Evolutionary conservation across 1,140 invertebrate genomes (phyloP).

Genomic region (Drosophila neocordata): DNA sequence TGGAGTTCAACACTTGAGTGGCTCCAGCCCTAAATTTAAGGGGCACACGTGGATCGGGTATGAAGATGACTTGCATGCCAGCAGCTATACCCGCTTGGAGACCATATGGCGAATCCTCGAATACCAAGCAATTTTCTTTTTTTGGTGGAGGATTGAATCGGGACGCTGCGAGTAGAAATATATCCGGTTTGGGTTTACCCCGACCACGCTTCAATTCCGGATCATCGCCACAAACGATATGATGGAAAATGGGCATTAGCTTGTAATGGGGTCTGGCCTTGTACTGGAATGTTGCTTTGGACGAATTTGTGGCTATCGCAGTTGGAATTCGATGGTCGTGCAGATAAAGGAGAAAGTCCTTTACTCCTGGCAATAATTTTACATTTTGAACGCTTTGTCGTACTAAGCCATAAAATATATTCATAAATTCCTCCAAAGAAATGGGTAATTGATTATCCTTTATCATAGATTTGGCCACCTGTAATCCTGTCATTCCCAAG

Average conservation of each 20-base stretch:
- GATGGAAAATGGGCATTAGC: conserved; percentile 89
- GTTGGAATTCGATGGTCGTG: conserved; percentile 90
- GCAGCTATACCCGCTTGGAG: conserved; percentile 90
- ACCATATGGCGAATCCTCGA: conserved; percentile 96
- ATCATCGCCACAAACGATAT: conserved; percentile 93
- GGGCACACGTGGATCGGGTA: conserved; percentile 89
- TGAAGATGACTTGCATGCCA: conserved; percentile 95
- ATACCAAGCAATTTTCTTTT: conserved; percentile 92
- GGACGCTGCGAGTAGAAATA: conserved; percentile 92
- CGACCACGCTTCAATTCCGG: conserved; percentile 88
- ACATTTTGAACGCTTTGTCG: neutral
- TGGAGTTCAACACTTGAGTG: conserved; percentile 88
- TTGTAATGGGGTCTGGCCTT: conserved; percentile 90
- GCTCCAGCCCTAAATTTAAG: conserved; percentile 85
- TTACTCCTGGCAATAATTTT: conserved; percentile 86
- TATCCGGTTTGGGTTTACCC: conserved; percentile 94
- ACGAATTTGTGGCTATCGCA: conserved; percentile 95
- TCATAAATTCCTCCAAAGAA: neutral
- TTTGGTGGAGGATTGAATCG: conserved; percentile 90
- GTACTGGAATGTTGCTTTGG: conserved; percentile 85
- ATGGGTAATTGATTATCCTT: conserved; percentile 30
- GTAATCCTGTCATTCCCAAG: conserved; percentile 15
- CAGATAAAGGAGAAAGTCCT: conserved; percentile 91
- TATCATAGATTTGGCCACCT: neutral
- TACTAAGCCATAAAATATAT: neutral